phyloP scores from a whole-genome alignment of 1,140 invertebrate species.

The Drosophila mayri region DNA sequence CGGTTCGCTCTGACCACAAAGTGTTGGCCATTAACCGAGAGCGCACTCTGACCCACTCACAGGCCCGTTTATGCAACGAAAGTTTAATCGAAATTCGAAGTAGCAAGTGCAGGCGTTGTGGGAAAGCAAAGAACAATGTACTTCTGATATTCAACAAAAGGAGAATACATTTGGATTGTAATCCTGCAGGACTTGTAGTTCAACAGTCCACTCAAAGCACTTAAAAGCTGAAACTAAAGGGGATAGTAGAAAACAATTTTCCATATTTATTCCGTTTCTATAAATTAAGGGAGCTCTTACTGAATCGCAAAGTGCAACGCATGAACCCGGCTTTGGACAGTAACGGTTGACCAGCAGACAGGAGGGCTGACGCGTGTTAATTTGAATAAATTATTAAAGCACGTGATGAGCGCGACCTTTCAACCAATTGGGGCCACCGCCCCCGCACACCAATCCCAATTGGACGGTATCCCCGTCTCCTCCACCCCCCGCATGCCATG shows the following conservation, averaged over 20 bases:
- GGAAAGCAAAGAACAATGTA: neutral
- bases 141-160: neutral
- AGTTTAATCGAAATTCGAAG: neutral
- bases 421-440: conserved; percentile 45
- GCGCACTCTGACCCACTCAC: conserved; percentile 37
- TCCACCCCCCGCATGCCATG: conserved; percentile 32
- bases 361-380: conserved; percentile 72
- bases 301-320: neutral
- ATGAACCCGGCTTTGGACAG: conserved; percentile 17
- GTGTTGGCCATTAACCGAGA: conserved; percentile 66
- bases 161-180: neutral
- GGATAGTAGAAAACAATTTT: too few relatives aligned
- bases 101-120: neutral
- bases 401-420: conserved; percentile 77
- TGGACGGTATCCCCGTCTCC: conserved; percentile 6
- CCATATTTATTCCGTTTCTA: too few relatives aligned
- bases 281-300: too few relatives aligned
- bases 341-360: conserved; percentile 6
- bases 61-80: conserved; percentile 10
- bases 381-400: conserved; percentile 83
- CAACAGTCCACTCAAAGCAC: neutral
- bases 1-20: conserved; percentile 70
- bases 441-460: conserved; percentile 9
- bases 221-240: neutral
- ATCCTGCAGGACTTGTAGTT: too few relatives aligned